Conservation (phyloP, 2,797 vertebrate species). For the Pterois miles region DNA sequence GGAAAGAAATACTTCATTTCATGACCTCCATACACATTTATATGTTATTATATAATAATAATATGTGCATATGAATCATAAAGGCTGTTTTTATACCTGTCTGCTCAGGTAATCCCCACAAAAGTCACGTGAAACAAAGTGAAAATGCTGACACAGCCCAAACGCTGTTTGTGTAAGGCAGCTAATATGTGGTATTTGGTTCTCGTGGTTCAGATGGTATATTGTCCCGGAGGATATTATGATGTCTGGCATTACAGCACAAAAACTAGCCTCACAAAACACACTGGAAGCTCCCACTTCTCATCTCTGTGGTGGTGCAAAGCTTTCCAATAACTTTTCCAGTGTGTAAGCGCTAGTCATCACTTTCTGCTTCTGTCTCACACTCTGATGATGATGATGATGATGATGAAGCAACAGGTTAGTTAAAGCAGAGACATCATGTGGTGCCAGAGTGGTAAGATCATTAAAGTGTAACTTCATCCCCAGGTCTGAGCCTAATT, state of each 20-base stretch:
- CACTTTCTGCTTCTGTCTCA: background rate
- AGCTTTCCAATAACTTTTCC: constrained; percentile 10
- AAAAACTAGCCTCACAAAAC: background rate
- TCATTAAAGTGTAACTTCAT: background rate
- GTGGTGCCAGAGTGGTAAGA: background rate
- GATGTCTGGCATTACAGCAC: constrained; percentile 5
- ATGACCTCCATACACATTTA: background rate
- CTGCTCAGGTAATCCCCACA: background rate
- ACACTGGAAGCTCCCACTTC: background rate
- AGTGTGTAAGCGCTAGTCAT: background rate
- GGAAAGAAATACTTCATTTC: background rate
- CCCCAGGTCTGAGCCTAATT: too few species aligned
- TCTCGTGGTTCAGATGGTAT: background rate
- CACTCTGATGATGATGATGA: background rate
- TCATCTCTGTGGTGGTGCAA: background rate
- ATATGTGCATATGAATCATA: too few species aligned
- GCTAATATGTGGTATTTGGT: constrained; percentile 1
- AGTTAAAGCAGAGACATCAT: background rate
- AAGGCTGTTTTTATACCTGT: background rate
- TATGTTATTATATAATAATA: too few species aligned
- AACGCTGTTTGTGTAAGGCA: background rate
- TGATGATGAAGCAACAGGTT: background rate
- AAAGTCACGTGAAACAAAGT: background rate
- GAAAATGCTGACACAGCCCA: background rate
- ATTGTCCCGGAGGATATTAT: constrained; percentile 14